These are phyloP conservation scores for Bacillus rossius DNA, from an alignment of 1,140 invertebrate genomes.

Conservation along the genomic window DNA sequence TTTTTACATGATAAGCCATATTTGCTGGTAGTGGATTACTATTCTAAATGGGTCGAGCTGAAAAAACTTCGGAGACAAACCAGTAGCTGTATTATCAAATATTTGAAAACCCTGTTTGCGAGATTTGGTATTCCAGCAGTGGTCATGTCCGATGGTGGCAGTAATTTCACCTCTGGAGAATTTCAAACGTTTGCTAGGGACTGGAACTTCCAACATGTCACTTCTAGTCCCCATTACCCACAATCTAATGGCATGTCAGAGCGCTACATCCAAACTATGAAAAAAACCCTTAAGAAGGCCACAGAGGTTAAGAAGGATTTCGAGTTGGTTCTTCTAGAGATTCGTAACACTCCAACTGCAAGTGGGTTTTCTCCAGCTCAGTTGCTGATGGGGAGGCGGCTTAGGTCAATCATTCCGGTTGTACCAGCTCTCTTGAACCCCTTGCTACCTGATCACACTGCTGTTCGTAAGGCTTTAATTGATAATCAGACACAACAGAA, in stretches of 20 bases:
- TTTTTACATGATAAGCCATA: slow-evolving; percentile 31
- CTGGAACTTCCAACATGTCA: slow-evolving; percentile 38
- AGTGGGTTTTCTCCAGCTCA: no score
- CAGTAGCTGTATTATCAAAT: slow-evolving; percentile 18
- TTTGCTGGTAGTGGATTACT: slow-evolving; percentile 37
- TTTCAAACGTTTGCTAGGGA: slow-evolving; percentile 38
- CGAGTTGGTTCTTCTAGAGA: not conserved
- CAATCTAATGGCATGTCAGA: slow-evolving; percentile 39
- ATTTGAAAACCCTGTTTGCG: slow-evolving; percentile 27
- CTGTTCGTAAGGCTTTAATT: no score
- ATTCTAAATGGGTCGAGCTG: slow-evolving; percentile 33
- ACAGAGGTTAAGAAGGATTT: slow-evolving; percentile 12
- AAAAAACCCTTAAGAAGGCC: slow-evolving; percentile 30
- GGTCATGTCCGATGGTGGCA: slow-evolving; percentile 37
- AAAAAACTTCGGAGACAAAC: slow-evolving; percentile 11
- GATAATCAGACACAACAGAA: no score
- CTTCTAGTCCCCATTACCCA: slow-evolving; percentile 35
- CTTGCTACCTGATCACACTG: no score
- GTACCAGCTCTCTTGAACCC: no score
- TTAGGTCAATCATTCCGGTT: no score
- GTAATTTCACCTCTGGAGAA: slow-evolving; percentile 35
- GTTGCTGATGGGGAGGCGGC: no score
- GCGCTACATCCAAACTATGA: slow-evolving; percentile 35
- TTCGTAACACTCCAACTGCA: no score
- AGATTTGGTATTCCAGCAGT: slow-evolving; percentile 35